phyloP scores from a whole-genome alignment of 2,797 vertebrate species.

The Cheirogaleus major region DNA sequence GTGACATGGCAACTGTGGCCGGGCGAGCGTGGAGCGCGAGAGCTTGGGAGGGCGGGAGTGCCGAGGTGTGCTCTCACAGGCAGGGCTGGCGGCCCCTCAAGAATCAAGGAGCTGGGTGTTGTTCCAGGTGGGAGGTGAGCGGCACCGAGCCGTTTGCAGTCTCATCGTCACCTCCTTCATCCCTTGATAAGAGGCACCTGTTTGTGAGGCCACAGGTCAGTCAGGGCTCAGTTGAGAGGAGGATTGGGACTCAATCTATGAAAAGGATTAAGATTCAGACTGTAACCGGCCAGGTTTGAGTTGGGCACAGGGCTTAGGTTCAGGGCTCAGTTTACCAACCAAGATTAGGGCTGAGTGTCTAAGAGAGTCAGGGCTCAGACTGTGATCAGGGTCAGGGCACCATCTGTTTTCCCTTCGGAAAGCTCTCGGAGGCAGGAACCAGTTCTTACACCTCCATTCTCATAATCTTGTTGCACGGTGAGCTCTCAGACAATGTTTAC shows the following conservation, averaged over 20 bases:
- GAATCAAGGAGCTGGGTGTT: background rate
- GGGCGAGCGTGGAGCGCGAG: rapidly evolving
- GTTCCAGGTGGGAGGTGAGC: background rate
- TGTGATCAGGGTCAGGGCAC: background rate
- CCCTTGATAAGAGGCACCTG: background rate
- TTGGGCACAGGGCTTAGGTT: background rate
- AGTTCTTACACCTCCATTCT: background rate
- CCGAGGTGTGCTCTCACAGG: background rate
- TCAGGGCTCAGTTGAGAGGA: background rate
- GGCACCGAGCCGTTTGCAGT: background rate
- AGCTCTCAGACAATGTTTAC: background rate
- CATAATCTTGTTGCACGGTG: background rate
- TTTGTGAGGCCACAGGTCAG: background rate
- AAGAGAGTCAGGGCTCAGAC: background rate
- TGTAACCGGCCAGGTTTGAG: background rate
- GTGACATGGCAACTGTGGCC: too few species aligned
- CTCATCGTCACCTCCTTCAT: background rate
- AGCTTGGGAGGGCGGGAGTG: background rate
- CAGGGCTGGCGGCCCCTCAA: rapidly evolving
- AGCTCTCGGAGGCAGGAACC: background rate
- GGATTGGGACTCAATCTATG: background rate
- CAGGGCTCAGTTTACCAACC: background rate
- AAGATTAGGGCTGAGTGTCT: background rate
- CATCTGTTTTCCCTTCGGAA: background rate
- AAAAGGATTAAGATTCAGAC: background rate